Base-by-base conservation (phyloP, 2,113 vertebrate genomes). In the Apus apus region DNA sequence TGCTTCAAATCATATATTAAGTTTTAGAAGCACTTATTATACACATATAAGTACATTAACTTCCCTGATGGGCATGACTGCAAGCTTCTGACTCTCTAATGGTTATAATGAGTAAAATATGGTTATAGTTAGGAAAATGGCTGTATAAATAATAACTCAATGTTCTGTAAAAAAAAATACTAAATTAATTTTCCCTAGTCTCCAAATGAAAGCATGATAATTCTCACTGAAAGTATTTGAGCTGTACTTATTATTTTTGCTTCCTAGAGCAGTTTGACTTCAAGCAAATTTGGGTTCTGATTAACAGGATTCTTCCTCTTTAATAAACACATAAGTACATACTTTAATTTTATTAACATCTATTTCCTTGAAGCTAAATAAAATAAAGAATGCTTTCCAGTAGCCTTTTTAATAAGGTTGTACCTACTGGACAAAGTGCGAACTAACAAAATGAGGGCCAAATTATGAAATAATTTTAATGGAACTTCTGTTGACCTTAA, bases 401-500 rank as follows among this genome's bases (percentile, higher is more conserved):
- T 84, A 86, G 67, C 34, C 60, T 66, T 91, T 96, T 93, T 88
- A 95, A 88, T 94, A 73, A 60, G 51, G 43, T 83, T 91, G 38
- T 88, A 82, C 90, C 93, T 93, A 96, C 85, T 86, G 92, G 90
- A 70, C 83, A 80, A 94, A 74, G 83, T 46, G 85, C 67, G 61
- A 94, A 94, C 57, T 51, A 94, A 89, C 54, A 90, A 85, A 92
- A 70, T 34, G 36, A 94, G 57, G 71, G 46, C 80, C 86, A 94
- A 96, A 96, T 96, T 95, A 90, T 66, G 54, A 87, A 91, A 67
- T 89, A 83, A 95, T 96, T 96, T 89, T 68, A 87, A 79, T 89
- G 64, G 92, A 94, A 95, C 70, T 95, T 48, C 72, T 40, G 64
- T 66, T 94, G 86, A 92, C 88, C 84, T 90, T 88, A 73, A 48